Evolutionary conservation across 2,797 vertebrate genomes (phyloP), one percentile per base, ranked within the genome.

Genomic region (Notolabrus celidotus): DNA sequence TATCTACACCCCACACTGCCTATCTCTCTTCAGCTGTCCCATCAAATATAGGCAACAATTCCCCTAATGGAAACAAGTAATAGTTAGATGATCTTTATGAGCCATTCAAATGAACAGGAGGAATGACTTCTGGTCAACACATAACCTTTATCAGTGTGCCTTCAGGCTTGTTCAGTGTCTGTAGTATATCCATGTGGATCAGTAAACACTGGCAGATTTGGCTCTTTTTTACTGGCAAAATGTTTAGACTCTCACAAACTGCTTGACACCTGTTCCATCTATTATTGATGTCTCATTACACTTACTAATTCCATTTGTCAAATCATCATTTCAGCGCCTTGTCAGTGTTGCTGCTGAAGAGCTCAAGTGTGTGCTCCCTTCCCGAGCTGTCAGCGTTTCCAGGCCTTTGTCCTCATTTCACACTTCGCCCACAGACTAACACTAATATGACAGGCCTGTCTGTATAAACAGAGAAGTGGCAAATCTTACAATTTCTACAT

Each of bases 321-420:
- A 50, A 38, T 50, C 29, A 19, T 45, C 1, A 5, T 61, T 47
- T 39, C 23, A 66, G 36, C 34, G 14, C 19, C 10, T 39, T 34
- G 17, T 62, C 47, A 22, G 47, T 22, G 17, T 16, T 39, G 27
- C 15, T 74, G 47, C 43, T 51, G 51, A 3, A 58, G 4, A 50
- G 31, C 59, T 54, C 14, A 59, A 42, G 36, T 22, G 3, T 46
- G 71, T 16, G 17, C 31, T 22, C 12, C 70, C 19, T 45, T 50
- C 6, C 47, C 23, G 41, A 20, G 3, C 50, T 64, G 14, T 71
- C 38, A 38, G 39, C 74, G 71, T 65, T 73, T 57, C n/a, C 23
- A 38, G 45, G 7, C n/a, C 16, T 46, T 1, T 46, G 20, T 53
- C 54, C 19, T 64, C n/a, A 33, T 72, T 56, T 39, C 47, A 47